Evolutionary conservation across 2,888 invertebrate genomes (phyloP), one percentile per base, ranked within the genome.

Genomic region (Lithosia quadra): DNA sequence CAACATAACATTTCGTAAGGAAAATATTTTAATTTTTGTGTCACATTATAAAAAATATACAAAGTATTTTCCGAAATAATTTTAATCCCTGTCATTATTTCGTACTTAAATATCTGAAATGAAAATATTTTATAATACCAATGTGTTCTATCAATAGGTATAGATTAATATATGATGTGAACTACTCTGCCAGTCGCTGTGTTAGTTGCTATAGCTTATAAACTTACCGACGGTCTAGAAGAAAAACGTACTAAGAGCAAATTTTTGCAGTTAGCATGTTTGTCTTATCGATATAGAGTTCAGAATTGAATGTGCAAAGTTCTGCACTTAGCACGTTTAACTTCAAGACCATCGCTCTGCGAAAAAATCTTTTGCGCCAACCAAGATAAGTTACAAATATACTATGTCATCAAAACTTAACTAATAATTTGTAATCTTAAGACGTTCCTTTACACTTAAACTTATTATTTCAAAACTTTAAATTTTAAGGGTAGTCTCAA

Each of bases 331-430:
- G n/a, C n/a, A n/a, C n/a, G n/a, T n/a, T n/a, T n/a, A n/a, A n/a
- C n/a, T n/a, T n/a, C n/a, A n/a, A n/a, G n/a, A n/a, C n/a, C n/a
- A n/a, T n/a, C n/a, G n/a, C 68, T 72, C 55, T 33, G 28, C 67
- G 65, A 63, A 73, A n/a, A 59, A 79, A 83, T 91, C 86, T 83
- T 84, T 91, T 91, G 90, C 88, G 86, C 85, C 77, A 88, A 88
- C 89, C 88, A 89, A 89, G 73, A 74, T 80, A 81, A 77, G 80
- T 79, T 80, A n/a, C n/a, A 78, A 69, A 64, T 64, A 70, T 66
- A 67, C 67, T 82, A 78, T 82, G 80, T 84, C 81, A 77, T 71
- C 79, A 79, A 83, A 77, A 73, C 67, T 72, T 80, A 83, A 80
- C 71, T 72, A 77, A 82, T 84, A 76, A 71, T 81, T 82, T 84